Percentiles rank a stretch among this genome's conserved stretches.
phyloP scores from a whole-genome alignment of 2,888 invertebrate species.

The Stenchaetothrips biformis region DNA sequence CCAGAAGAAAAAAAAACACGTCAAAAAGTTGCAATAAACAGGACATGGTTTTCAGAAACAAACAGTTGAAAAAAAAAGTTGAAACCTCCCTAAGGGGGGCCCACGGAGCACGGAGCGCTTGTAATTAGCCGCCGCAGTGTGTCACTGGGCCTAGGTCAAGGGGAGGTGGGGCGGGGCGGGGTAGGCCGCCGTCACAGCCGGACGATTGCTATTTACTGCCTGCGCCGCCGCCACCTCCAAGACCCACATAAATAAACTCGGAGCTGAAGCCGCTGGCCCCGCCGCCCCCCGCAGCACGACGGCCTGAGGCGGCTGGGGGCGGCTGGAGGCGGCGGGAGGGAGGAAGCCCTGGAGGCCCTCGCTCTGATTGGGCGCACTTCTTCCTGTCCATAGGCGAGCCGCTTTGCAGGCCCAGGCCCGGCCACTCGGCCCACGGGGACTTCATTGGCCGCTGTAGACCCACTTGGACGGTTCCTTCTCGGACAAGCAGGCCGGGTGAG shows the following conservation, averaged over 20 bases:
- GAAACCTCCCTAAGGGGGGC: background rate
- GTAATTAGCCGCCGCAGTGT: no score
- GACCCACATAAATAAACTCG: slow-evolving; percentile 34
- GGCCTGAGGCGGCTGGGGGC: background rate
- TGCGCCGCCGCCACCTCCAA: slow-evolving; percentile 38
- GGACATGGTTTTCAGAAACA: slow-evolving; percentile 30
- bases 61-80: background rate
- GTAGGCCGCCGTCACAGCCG: slow-evolving; percentile 32
- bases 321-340: background rate
- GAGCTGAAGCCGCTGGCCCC: slow-evolving; percentile 28
- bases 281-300: background rate
- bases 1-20: no score
- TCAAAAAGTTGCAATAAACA: slow-evolving; percentile 32
- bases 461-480: no score
- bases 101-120: background rate
- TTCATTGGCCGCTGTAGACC: no score
- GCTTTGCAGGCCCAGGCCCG: background rate
- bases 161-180: slow-evolving; percentile 34
- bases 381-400: no score
- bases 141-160: background rate
- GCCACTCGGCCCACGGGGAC: no score
- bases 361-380: no score
- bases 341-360: no score
- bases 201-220: slow-evolving; percentile 29
- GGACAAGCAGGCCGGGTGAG: background rate